Percentiles rank a stretch among this genome's conserved stretches.
These are phyloP conservation scores for Eupithecia insigniata DNA, from an alignment of 2,888 invertebrate species.

Conservation along the genomic window DNA sequence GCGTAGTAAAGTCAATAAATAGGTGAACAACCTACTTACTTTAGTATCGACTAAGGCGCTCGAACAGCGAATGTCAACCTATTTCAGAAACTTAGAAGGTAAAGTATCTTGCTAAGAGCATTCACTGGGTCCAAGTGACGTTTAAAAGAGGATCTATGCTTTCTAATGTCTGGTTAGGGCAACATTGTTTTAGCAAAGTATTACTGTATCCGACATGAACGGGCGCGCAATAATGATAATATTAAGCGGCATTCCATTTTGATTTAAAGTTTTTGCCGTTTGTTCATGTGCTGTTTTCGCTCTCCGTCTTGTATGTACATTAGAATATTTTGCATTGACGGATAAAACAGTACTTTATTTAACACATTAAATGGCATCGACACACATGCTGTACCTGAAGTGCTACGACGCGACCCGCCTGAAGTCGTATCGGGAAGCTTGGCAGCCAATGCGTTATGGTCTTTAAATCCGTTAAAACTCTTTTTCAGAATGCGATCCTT, in stretches of 20 bases:
- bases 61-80: constrained; percentile 19
- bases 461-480: background rate
- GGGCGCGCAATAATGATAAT: background rate
- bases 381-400: background rate
- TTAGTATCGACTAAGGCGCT: background rate
- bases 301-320: no score
- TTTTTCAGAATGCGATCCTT: background rate
- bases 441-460: background rate
- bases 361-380: background rate
- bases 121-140: constrained; percentile 30
- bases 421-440: background rate
- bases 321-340: no score
- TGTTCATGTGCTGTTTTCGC: background rate
- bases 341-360: background rate
- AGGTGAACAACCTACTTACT: background rate
- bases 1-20: constrained; percentile 2
- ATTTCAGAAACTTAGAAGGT: constrained; percentile 35
- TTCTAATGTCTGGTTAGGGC: constrained; percentile 17
- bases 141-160: constrained; percentile 38
- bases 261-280: background rate
- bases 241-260: background rate
- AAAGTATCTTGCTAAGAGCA: constrained; percentile 35
- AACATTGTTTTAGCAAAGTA: background rate
- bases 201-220: background rate
- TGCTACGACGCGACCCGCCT: background rate